These are phyloP conservation scores for Chymomyza fuscimana DNA, from an alignment of 2,888 invertebrate genomes.

Conservation along the genomic window DNA sequence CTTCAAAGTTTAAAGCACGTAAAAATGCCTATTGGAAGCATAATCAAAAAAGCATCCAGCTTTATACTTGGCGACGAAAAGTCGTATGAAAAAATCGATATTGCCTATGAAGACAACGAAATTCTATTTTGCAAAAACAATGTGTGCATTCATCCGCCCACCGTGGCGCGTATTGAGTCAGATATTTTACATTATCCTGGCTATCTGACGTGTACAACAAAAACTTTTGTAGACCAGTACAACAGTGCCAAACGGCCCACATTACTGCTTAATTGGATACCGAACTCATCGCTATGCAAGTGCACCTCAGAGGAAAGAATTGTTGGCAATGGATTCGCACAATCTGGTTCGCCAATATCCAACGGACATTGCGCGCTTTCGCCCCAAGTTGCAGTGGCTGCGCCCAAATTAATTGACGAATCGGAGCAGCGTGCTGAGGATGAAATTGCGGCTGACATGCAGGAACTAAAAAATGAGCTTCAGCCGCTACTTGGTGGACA, in stretches of 20 bases:
- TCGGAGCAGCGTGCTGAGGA: constrained; percentile 47
- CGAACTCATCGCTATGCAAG: constrained; percentile 92
- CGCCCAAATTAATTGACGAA: constrained; percentile 39
- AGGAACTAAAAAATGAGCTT: constrained; percentile 78
- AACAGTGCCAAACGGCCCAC: constrained; percentile 89
- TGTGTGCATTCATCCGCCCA: constrained; percentile 97
- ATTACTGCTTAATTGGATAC: constrained; percentile 95
- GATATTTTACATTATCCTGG: constrained; percentile 94
- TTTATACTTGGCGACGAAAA: constrained; percentile 88
- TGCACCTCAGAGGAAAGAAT: constrained; percentile 87
- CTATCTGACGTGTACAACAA: constrained; percentile 93
- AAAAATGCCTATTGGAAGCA: constrained; percentile 87
- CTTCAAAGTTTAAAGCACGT: not conserved
- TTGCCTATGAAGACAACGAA: constrained; percentile 89
- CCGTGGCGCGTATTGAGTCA: constrained; percentile 88
- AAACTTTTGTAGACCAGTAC: constrained; percentile 88
- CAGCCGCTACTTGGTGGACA: constrained; percentile 78
- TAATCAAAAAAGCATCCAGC: constrained; percentile 88
- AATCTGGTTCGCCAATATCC: not conserved
- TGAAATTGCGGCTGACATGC: constrained; percentile 76
- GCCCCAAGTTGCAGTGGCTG: constrained; percentile 46
- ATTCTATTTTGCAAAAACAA: constrained; percentile 96
- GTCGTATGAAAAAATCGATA: constrained; percentile 82
- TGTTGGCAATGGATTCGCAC: not conserved
- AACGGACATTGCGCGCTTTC: constrained; percentile 39